These are phyloP conservation scores for Melieria picta DNA, from an alignment of 2,888 invertebrate genomes.

Conservation along the genomic window DNA sequence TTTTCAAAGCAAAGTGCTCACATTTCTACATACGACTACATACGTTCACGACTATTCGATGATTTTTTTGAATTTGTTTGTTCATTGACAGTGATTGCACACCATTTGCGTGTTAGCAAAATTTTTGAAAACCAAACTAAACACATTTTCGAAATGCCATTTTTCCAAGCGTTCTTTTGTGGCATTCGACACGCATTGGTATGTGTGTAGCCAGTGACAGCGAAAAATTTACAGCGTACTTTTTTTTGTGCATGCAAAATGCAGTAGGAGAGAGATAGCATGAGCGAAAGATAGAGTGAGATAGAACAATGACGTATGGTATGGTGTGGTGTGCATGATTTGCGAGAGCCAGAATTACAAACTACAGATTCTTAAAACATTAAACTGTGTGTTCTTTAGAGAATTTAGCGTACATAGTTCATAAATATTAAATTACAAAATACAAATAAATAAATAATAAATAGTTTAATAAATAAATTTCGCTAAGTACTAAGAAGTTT, in stretches of 20 bases:
- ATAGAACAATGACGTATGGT: too few species aligned
- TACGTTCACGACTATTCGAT: not conserved
- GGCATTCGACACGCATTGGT: conserved; percentile 31
- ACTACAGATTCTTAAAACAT: not conserved
- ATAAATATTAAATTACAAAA: conserved; percentile 14
- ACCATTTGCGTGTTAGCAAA: conserved; percentile 1
- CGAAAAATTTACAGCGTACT: conserved; percentile 1
- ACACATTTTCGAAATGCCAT: conserved; percentile 22
- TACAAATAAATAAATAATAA: conserved; percentile 43
- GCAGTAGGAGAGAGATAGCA: too few species aligned
- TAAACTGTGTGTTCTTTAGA: conserved; percentile 24
- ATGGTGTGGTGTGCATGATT: too few species aligned
- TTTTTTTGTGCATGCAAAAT: too few species aligned
- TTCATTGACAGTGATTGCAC: not conserved
- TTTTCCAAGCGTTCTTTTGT: conserved; percentile 34
- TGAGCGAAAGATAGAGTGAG: too few species aligned
- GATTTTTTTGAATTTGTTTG: conserved; percentile 1
- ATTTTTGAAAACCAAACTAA: not conserved
- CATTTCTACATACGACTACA: not conserved
- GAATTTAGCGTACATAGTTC: conserved; percentile 14
- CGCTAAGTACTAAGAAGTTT: conserved; percentile 44
- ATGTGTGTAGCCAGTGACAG: not conserved
- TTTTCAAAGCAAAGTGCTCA: too few species aligned
- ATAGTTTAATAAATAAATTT: conserved; percentile 45
- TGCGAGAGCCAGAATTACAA: conserved; percentile 10